Evolutionary conservation across 2,797 vertebrate species (phyloP).

Genomic region (Rallus crepitans): DNA sequence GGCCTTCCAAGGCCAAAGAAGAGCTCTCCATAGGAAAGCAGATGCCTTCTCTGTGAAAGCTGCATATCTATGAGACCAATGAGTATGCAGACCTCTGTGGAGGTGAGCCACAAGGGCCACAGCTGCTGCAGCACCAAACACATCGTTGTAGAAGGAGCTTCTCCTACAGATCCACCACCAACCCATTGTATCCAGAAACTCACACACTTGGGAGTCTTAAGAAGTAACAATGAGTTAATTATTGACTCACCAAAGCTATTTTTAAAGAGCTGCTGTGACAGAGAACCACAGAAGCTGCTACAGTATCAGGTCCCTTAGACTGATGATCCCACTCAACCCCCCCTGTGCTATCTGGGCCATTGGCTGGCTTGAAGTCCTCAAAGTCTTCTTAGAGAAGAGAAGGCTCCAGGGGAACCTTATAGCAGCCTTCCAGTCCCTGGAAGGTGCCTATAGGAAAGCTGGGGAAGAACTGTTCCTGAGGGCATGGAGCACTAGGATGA

Average conservation of each 20-base stretch:
- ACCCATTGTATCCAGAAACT: not conserved
- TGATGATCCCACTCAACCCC: not conserved
- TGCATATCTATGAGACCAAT: fast-evolving
- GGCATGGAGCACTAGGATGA: no score
- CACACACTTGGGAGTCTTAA: fast-evolving
- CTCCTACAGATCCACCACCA: not conserved
- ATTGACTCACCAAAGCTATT: not conserved
- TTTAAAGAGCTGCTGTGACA: not conserved
- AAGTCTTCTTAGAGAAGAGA: no score
- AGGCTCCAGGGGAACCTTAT: no score
- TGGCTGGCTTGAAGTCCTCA: not conserved
- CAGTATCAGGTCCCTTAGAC: not conserved
- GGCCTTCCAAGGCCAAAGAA: not conserved
- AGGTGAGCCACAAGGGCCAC: not conserved
- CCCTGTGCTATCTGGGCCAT: not conserved
- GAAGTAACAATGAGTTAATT: not conserved
- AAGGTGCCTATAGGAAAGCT: no score
- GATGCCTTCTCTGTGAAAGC: not conserved
- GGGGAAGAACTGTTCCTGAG: no score
- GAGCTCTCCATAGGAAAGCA: not conserved
- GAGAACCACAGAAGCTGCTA: not conserved
- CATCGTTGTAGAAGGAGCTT: fast-evolving
- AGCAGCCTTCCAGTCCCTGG: no score
- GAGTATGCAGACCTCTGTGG: not conserved
- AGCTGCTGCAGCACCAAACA: not conserved